Percentiles rank a stretch among this genome's conserved stretches.
Conservation (phyloP, 1,140 invertebrate species). For the Cydia splendana region DNA sequence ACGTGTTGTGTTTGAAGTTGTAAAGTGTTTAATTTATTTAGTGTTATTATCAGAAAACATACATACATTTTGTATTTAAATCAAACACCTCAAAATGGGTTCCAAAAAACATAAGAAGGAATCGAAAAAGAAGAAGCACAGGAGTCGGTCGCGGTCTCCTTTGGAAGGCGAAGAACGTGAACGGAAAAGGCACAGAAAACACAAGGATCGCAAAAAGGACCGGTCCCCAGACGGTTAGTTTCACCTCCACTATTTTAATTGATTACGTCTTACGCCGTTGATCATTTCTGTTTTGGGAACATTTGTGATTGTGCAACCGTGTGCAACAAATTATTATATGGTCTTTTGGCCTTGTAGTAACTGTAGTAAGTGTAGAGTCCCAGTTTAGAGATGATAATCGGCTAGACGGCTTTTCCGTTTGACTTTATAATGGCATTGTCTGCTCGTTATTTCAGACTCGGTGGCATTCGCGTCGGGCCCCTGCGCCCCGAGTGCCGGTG, state of each 20-base stretch:
- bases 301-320: slow-evolving; percentile 15
- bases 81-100: slow-evolving; percentile 52
- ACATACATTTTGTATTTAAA: not conserved
- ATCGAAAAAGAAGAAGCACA: slow-evolving; percentile 76
- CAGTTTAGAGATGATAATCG: slow-evolving; percentile 46
- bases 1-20: too few relatives aligned
- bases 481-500: slow-evolving; percentile 56
- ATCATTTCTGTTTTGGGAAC: slow-evolving; percentile 50
- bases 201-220: slow-evolving; percentile 72
- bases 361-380: too few relatives aligned
- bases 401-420: slow-evolving; percentile 53
- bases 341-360: too few relatives aligned
- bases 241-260: slow-evolving; percentile 39
- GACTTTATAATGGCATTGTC: slow-evolving; percentile 75
- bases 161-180: slow-evolving; percentile 65
- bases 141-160: slow-evolving; percentile 69
- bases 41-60: not conserved
- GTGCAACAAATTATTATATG: not conserved
- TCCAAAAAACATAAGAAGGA: slow-evolving; percentile 76
- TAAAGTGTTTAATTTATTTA: not conserved
- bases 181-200: slow-evolving; percentile 70
- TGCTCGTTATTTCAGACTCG: slow-evolving; percentile 77
- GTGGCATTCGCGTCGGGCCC: slow-evolving; percentile 67
- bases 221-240: slow-evolving; percentile 74
- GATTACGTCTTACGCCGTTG: slow-evolving; percentile 46